phyloP scores from a whole-genome alignment of 2,888 invertebrate species.

The Pantelozetes paolii region DNA sequence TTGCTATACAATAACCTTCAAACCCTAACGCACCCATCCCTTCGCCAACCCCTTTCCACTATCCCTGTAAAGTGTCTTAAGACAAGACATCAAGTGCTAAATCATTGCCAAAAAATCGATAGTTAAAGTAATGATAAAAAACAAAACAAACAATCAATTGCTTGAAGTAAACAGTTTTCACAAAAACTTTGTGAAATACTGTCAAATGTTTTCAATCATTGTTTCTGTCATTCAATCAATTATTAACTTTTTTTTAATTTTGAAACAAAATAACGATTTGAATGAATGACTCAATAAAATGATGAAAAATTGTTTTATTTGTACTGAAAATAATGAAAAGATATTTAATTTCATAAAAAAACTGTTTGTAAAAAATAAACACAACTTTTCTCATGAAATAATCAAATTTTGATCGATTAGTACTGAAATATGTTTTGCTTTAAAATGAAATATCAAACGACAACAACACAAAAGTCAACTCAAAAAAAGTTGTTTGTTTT shows the following conservation, averaged over 20 bases:
- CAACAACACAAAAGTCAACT: no score
- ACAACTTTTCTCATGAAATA: not conserved
- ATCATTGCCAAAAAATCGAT: no score
- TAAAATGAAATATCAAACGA: not conserved
- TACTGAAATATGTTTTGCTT: not conserved
- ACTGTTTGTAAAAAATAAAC: not conserved
- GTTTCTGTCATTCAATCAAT: not conserved
- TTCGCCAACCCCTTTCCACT: no score
- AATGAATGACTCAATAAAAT: not conserved
- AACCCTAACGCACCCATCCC: not conserved
- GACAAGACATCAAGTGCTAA: no score
- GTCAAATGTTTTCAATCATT: conserved; percentile 6
- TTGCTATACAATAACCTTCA: no score
- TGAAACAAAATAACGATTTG: not conserved
- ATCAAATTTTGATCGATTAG: conserved; percentile 7
- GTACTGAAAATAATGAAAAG: not conserved
- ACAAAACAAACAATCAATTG: no score
- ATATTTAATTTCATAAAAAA: not conserved
- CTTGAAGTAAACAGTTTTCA: no score
- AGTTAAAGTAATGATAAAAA: no score
- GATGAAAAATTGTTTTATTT: no score
- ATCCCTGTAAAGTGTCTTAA: no score
- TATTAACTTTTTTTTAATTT: not conserved
- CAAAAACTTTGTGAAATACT: not conserved
- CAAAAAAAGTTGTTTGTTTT: no score